Base-by-base conservation (phyloP, 2,888 invertebrate genomes). In the Saturnia japonica region DNA sequence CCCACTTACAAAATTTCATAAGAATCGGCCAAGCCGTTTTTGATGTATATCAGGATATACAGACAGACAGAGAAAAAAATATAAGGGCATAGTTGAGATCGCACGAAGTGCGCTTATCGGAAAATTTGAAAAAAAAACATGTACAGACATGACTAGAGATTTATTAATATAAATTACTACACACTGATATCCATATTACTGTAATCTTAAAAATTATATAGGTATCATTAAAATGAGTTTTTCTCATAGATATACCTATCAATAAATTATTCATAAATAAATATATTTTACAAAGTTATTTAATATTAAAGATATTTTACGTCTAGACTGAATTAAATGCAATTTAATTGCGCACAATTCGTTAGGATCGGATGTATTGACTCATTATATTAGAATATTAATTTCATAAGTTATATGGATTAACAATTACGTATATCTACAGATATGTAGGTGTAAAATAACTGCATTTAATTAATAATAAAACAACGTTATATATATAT, bases 311-410 rank as follows among this genome's bases (percentile, higher is more conserved):
- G 28, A 60, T 60, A 14, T 60, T 25, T 60, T 60, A 25, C 14
- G 57, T 28, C 57, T 28, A 60, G 28, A 28, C 57, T 69, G 69
- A 64, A 66, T n/a, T 64, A 69, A 69, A 64, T 69, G 57, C 34
- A 57, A 72, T 34, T 70, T 73, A 75, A 80, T 73, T 82, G 78
- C 81, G 80, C 77, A 78, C 69, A 76, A 79, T 74, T 70, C 72
- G 72, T 73, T 72, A 72, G 71, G 74, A 71, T 68, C 57, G 57
- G 70, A 47, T 69, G 47, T 70, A 70, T 72, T 82, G 80, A 83
- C 72, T 86, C 85, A 86, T 70, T 34, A 71, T 79, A 80, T 79
- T 80, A 79, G 80, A 80, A 86, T 86, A 85, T 78, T 80, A 77
- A 82, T 82, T 79, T 75, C 43, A 77, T 62, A 68, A 22, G 70